Evolutionary conservation across 2,797 vertebrate species (phyloP).

Genomic region (Notolepis coatsorum): DNA sequence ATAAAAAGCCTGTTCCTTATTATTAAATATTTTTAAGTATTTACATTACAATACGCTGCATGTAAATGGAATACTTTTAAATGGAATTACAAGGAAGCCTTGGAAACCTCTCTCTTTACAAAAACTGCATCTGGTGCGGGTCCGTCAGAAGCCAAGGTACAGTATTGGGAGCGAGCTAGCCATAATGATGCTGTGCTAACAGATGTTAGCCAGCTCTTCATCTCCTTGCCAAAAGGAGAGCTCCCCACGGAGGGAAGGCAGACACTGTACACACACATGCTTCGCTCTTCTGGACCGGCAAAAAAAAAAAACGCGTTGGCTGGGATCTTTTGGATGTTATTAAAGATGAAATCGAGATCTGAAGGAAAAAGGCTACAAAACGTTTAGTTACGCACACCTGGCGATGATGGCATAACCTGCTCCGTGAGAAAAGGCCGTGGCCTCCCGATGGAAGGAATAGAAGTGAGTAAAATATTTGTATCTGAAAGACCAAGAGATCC

Average conservation of each 20-base stretch:
- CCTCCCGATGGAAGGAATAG: conserved; percentile 27
- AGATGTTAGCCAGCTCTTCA: conserved; percentile 83
- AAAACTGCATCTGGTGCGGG: conserved; percentile 66
- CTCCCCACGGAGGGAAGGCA: conserved; percentile 62
- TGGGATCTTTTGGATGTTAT: conserved; percentile 51
- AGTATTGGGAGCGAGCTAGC: conserved; percentile 69
- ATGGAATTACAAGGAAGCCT: conserved; percentile 59
- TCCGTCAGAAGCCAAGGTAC: conserved; percentile 61
- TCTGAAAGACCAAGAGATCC: not conserved
- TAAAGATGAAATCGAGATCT: conserved; percentile 64
- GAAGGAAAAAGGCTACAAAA: conserved; percentile 62
- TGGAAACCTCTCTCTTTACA: conserved; percentile 30
- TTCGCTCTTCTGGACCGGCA: conserved; percentile 38
- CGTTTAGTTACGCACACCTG: conserved; percentile 51
- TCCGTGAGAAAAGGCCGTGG: conserved; percentile 1
- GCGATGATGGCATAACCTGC: conserved; percentile 36
- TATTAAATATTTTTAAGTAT: conserved; percentile 38
- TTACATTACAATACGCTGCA: conserved; percentile 46
- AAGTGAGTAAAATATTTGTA: conserved; percentile 1
- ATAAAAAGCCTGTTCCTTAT: too few relatives aligned
- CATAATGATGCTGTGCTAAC: conserved; percentile 82
- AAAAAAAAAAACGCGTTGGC: conserved; percentile 42
- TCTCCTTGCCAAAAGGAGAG: conserved; percentile 68
- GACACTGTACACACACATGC: conserved; percentile 64
- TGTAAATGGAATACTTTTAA: too few relatives aligned